Conservation (phyloP, 2,113 vertebrate species). For the Nipponia nippon region DNA sequence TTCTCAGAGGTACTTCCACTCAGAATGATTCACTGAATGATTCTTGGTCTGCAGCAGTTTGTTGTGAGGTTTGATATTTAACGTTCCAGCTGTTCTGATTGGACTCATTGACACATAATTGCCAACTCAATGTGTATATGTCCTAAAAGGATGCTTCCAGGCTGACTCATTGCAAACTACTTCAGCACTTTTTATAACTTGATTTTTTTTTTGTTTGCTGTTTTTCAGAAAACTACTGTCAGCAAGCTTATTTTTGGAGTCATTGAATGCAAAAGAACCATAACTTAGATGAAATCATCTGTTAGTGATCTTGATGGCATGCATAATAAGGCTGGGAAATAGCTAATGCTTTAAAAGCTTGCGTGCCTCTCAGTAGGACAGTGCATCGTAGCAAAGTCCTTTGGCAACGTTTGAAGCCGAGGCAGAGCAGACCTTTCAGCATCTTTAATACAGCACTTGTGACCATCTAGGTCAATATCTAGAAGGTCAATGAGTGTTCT, state of each 20-base stretch:
- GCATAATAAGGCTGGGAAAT: not conserved
- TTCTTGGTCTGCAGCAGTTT: not conserved
- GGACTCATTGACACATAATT: not conserved
- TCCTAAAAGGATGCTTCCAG: not conserved
- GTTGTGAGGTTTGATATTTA: not conserved
- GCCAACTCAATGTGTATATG: not conserved
- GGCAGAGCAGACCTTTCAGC: not conserved
- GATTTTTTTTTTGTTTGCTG: not conserved
- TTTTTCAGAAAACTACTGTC: not conserved
- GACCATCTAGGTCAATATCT: not conserved
- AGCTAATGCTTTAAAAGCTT: not conserved
- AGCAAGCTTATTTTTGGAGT: slow-evolving; percentile 18
- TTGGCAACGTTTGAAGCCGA: not conserved
- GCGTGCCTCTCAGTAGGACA: not conserved
- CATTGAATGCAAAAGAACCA: not conserved
- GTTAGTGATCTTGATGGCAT: not conserved
- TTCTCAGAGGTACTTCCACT: slow-evolving; percentile 11
- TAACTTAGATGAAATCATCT: not conserved
- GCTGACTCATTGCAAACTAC: not conserved
- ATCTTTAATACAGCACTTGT: not conserved
- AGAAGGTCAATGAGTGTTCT: not conserved
- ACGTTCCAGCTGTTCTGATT: slow-evolving; percentile 4
- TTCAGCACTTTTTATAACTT: not conserved
- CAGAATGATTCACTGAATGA: slow-evolving; percentile 18
- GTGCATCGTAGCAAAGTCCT: not conserved